These are phyloP conservation scores for Anniella stebbinsi DNA, from an alignment of 2,797 vertebrate species.

Conservation along the genomic window DNA sequence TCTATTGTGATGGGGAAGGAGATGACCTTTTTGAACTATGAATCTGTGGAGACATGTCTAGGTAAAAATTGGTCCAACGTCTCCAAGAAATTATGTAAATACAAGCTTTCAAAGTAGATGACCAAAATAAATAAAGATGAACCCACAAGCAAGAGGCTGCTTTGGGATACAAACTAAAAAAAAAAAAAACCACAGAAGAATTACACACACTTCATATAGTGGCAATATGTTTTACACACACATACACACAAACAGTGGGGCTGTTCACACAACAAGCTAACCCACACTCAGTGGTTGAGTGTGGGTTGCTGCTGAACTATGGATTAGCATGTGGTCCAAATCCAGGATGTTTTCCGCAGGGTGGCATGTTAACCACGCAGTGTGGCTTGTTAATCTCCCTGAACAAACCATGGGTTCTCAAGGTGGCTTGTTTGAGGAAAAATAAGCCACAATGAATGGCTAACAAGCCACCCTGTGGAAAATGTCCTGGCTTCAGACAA, in stretches of 20 bases:
- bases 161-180: background rate
- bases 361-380: too few relatives aligned
- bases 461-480: too few relatives aligned
- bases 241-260: background rate
- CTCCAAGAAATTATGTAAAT: background rate
- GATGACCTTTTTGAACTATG: background rate
- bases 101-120: background rate
- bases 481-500: too few relatives aligned
- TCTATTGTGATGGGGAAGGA: background rate
- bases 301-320: too few relatives aligned
- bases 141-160: background rate
- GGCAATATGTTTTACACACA: background rate
- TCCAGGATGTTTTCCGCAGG: too few relatives aligned
- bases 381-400: too few relatives aligned
- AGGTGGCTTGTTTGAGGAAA: too few relatives aligned
- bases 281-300: too few relatives aligned
- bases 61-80: background rate
- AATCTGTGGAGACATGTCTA: background rate
- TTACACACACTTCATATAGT: background rate
- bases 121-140: background rate
- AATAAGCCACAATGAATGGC: too few relatives aligned
- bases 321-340: too few relatives aligned
- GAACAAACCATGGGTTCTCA: too few relatives aligned
- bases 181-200: background rate
- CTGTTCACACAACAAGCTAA: too few relatives aligned